Base-by-base conservation (phyloP, 1,140 invertebrate species). In the Eumaeus atala region DNA sequence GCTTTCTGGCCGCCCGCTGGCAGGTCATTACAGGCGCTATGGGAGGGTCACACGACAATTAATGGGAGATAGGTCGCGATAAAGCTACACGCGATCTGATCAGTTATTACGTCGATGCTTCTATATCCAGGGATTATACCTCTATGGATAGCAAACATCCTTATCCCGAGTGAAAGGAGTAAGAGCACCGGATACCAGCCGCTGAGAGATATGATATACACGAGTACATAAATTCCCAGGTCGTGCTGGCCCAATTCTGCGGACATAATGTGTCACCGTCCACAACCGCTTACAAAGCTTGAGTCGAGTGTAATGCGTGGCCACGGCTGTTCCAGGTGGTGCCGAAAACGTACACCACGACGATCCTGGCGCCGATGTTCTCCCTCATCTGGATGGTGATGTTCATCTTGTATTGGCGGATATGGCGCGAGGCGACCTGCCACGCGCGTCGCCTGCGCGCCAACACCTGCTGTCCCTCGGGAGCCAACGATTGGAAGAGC, bases 391-490 rank as follows among this genome's bases (percentile, higher is more conserved):
- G 92, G 92, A 66, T 92, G 47, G 90, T 89, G 38, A 92, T 94
- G 91, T 88, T 93, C 52, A 56, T 92, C 1, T 78, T 94, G n/a
- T 94, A 95, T 77, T 91, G 90, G 88, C 89, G 91, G 62, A 95
- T 95, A 61, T 93, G 91, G 90, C 86, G 89, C 34, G 93, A 93
- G 72, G 92, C 93, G 0, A 88, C 89, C 0, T 89, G 89, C 58
- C 93, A 94, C 69, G 90, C 90, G 1, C 88, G 90, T 59, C 86
- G 92, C 47, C 84, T 94, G 70, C 89, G 91, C 36, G 87, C 88
- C 33, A 90, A 86, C 70, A 84, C 87, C 9, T 87, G 81, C 63
- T 87, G 87, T 58, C 78, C 85, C n/a, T 62, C 84, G 0, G 77
- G 88, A 37, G 87, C 89, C 62, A 90, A 90, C 57, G 92, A 93